These are phyloP conservation scores for Coptotermes formosanus DNA, from an alignment of 1,140 invertebrate species.

Conservation along the genomic window DNA sequence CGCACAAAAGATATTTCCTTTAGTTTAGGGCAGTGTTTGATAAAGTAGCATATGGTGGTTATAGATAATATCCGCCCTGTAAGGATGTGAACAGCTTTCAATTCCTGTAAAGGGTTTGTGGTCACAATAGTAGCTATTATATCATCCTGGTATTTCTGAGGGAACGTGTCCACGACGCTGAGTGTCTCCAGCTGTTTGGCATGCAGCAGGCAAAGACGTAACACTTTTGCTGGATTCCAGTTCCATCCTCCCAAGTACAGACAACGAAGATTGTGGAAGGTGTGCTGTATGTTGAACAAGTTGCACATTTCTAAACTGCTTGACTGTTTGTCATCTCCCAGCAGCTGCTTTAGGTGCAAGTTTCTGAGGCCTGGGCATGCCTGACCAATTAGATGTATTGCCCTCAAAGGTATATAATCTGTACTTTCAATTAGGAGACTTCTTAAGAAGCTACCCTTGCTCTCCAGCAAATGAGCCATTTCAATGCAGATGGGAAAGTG, in stretches of 20 bases:
- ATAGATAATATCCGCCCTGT: neutral
- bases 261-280: constrained; percentile 23
- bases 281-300: neutral
- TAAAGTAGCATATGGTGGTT: constrained; percentile 23
- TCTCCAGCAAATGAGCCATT: constrained; percentile 15
- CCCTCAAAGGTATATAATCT: neutral
- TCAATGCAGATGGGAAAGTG: constrained; percentile 26
- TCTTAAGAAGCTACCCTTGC: constrained; percentile 19
- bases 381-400: constrained; percentile 25
- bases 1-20: constrained; percentile 3
- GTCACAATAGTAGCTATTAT: constrained; percentile 19
- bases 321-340: neutral
- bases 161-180: neutral
- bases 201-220: constrained; percentile 27
- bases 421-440: constrained; percentile 13
- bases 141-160: constrained; percentile 1
- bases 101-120: constrained; percentile 26
- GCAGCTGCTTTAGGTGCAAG: constrained; percentile 15
- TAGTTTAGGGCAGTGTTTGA: constrained; percentile 27
- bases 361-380: constrained; percentile 23
- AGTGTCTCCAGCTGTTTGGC: constrained; percentile 28
- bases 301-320: neutral
- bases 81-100: constrained; percentile 21
- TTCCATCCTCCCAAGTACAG: constrained; percentile 20
- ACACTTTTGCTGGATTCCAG: constrained; percentile 24